Evolutionary conservation across 2,888 invertebrate genomes (phyloP).

Genomic region (Pachymerium ferrugineum): DNA sequence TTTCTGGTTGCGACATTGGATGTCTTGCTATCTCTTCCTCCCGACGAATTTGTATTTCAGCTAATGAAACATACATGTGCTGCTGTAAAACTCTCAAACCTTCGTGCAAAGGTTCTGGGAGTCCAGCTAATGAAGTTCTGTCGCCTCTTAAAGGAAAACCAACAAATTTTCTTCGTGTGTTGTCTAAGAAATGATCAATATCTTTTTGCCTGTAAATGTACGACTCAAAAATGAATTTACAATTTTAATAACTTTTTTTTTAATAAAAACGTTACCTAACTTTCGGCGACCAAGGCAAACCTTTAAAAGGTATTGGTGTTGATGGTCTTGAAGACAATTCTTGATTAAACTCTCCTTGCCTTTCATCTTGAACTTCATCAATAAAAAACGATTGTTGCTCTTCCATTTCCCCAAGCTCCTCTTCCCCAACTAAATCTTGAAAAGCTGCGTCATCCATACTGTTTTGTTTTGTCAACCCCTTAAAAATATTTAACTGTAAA

Average conservation of each 20-base stretch:
- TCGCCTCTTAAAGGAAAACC: constrained; percentile 82
- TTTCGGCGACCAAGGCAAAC: constrained; percentile 94
- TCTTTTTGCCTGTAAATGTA: constrained; percentile 69
- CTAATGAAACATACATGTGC: constrained; percentile 88
- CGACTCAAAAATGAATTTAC: background rate
- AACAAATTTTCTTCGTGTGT: constrained; percentile 88
- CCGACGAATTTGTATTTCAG: constrained; percentile 77
- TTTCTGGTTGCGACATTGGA: constrained; percentile 64
- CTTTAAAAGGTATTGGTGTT: constrained; percentile 50
- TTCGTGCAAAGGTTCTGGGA: constrained; percentile 95
- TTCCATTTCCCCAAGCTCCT: constrained; percentile 48
- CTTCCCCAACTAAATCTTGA: constrained; percentile 59
- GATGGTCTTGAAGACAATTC: constrained; percentile 55
- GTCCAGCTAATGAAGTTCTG: constrained; percentile 80
- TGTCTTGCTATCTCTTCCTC: constrained; percentile 87
- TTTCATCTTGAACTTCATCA: constrained; percentile 43
- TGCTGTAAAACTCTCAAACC: constrained; percentile 82
- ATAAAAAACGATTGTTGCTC: constrained; percentile 44
- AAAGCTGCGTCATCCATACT: constrained; percentile 78
- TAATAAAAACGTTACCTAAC: constrained; percentile 53
- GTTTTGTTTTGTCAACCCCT: constrained; percentile 76
- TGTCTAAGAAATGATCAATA: constrained; percentile 84
- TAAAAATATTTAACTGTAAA: background rate
- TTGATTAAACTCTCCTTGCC: constrained; percentile 47
- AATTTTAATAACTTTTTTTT: background rate